Base-by-base conservation (phyloP, 2,888 invertebrate genomes). In the Galerucella pusilla region DNA sequence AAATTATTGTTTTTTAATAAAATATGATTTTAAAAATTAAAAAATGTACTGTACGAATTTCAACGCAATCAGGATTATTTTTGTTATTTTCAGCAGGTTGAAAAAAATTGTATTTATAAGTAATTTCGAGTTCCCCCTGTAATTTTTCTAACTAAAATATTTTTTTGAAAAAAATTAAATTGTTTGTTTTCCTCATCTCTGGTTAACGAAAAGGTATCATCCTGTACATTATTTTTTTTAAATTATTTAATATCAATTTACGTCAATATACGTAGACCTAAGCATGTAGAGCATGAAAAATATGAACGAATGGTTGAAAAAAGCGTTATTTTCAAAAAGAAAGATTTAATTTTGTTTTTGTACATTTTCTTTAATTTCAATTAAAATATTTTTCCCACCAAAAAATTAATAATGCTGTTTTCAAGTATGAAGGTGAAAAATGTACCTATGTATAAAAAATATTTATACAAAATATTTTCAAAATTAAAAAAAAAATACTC, bases 401-500 rank as follows among this genome's bases (percentile, higher is more conserved):
- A 14, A n/a, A 67, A 49, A 20, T 52, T 9, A 77, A 77, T 80
- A 74, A 77, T 80, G 77, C 80, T 80, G 80, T 80, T 78, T 78
- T 79, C 66, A 71, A 65, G 81, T 75, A 76, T 81, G 83, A 80
- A 80, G 80, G 78, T 80, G 82, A 77, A 78, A 82, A 80, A 80
- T 80, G n/a, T n/a, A n/a, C n/a, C 75, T 76, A 77, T 75, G 60
- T 2, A 59, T 2, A 46, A 46, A n/a, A 20, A 65, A 46, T 0
- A 9, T 14, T 45, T 14, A 10, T 46, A 64, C 6, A 11, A 46
- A 64, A 63, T 35, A 25, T 28, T 2, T 61, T 28, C 54, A 65
- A 70, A 54, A 68, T 25, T 68, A 1, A n/a, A 68, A 63, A 68
- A 63, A 68, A 68, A 57, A 68, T 2, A 42, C 5, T 54, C 46